Evolutionary conservation across 2,888 invertebrate genomes (phyloP), one percentile per base, ranked within the genome.

Genomic region (Lycophotia porphyrea): DNA sequence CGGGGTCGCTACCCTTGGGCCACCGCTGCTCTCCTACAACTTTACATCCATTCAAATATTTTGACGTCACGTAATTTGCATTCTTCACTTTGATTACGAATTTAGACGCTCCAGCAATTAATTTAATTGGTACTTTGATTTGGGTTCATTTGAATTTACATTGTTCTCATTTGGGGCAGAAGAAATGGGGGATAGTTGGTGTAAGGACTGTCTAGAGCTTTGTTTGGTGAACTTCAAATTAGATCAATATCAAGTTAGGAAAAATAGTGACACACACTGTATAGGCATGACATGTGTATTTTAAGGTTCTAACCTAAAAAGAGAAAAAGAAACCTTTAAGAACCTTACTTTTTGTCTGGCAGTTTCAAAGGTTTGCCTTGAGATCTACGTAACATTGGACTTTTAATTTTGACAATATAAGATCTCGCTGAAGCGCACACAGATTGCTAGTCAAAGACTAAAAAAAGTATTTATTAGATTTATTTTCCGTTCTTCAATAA

Each of bases 31-130:
- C 83, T 84, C 49, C 42, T 36, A 64, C 47, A 75, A 75, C 44
- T 68, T 82, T 44, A 71, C 60, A 71, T 67, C 71, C 78, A 84
- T 76, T 81, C 69, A 71, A 86, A 86, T 74, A 78, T 74, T 78
- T 69, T 73, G 76, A 77, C 44, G 52, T 67, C 74, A 76, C 42
- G 61, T 67, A 49, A 81, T 78, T 68, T 49, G 21, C 68, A 65
- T 87, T 86, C 72, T 80, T 80, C 80, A 66, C 67, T 85, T 84
- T 76, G 77, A 85, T 84, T 87, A 81, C 71, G 70, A 84, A 82
- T 83, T 80, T 77, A n/a, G n/a, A n/a, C 61, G 77, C 52, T 65
- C 61, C 71, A 71, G 64, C 39, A 66, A 76, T 78, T 68, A 68
- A 72, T 78, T 78, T 84, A 75, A 82, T 75, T 80, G 79, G 65